phyloP scores from a whole-genome alignment of 2,113 vertebrate genomes.

The Himantopus leucocephalus region DNA sequence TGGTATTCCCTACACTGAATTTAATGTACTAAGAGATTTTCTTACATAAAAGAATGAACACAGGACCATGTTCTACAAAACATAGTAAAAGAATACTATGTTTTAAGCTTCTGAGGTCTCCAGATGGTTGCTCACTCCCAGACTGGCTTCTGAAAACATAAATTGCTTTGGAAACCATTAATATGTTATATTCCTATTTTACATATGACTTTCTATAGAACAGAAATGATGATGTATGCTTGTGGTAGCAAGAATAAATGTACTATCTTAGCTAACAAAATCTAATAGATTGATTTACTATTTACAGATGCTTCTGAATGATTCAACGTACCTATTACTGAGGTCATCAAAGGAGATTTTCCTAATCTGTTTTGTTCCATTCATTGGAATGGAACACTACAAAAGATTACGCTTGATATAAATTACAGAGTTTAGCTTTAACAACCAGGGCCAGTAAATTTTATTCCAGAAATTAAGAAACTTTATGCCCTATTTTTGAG shows the following conservation, averaged over 20 bases:
- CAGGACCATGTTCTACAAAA: neutral
- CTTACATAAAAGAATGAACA: neutral
- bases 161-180: neutral
- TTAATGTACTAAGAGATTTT: neutral
- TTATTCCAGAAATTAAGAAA: neutral
- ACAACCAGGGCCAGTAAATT: neutral
- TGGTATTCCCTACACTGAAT: neutral
- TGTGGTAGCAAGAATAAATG: neutral
- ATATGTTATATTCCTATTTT: neutral
- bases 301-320: neutral
- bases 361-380: neutral
- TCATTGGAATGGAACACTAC: neutral
- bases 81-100: neutral
- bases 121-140: neutral
- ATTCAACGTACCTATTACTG: neutral
- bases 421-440: neutral
- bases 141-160: neutral
- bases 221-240: neutral
- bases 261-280: neutral
- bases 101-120: neutral
- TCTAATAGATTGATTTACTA: neutral
- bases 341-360: neutral
- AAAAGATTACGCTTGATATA: neutral
- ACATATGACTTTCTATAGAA: neutral
- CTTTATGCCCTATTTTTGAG: neutral